Base-by-base conservation (phyloP, 2,113 vertebrate species). In the Sigmodon hispidus region DNA sequence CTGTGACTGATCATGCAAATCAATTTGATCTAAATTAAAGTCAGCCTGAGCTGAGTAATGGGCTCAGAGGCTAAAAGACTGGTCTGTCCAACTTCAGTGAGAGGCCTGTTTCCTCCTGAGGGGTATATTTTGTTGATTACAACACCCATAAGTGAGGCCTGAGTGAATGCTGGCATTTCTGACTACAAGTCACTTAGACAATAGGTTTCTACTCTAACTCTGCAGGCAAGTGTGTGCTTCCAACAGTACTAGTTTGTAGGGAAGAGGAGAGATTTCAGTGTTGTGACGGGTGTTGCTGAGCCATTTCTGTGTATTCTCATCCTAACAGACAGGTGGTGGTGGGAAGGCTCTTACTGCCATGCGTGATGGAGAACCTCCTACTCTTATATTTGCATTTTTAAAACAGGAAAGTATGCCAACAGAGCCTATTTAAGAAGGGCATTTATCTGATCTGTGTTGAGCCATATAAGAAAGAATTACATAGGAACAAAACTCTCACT, bases 341-440 rank as follows among this genome's bases (percentile, higher is more conserved):
- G 87, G 92, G 59, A 50, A 69, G 0, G 10, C 79, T 83, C 93
- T 6, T 96, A 97, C 93, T 97, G 70, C 65, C 88, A 90, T 85
- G 89, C 80, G 63, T 65, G 92, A 92, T 43, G 69, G 96, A 95
- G n/a, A 63, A 65, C 95, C 90, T 93, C 97, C 97, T 83, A 94
- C 96, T 97, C 92, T 43, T 91, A 45, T 7, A 93, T 93, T 93
- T 96, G 90, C 91, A 81, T 90, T 94, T 96, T 97, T 94, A 86
- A 86, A 88, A 83, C 70, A 90, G 81, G 59, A 88, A 92, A 92
- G 87, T 90, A 40, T 98, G 92, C 93, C 87, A 91, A 84, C 88
- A 92, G 73, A 96, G 70, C 70, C 59, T 95, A 48, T 84, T 88
- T 84, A 87, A 95, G 87, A 50, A 87, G 45, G 24, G 9, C 50